Base-by-base conservation (phyloP, 2,797 vertebrate genomes). In the Peromyscus nudipes region DNA sequence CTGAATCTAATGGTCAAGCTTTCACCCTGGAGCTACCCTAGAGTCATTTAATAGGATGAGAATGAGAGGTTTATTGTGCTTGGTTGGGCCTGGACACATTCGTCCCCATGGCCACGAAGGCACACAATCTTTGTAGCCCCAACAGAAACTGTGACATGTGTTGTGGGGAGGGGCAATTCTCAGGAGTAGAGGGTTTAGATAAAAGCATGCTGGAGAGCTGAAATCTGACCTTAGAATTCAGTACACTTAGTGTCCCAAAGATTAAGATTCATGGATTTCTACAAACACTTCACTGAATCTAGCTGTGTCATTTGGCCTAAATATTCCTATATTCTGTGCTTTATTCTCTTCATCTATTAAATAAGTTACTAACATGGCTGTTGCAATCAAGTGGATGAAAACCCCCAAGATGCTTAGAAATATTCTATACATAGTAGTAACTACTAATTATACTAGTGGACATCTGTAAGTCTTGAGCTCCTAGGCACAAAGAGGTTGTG, bases 361-460 rank as follows among this genome's bases (percentile, higher is more conserved):
- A 43, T 13, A 57, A 73, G 25, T 29, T 10, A 37, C 17, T 12
- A 11, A 57, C 10, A 40, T 40, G 65, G 9, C 67, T 55, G 16
- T 73, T 73, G 14, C 29, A 57, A 73, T 40, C 69, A 88, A 40
- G 55, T 88, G 17, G 67, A 73, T 73, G n/a, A 57, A 27, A 57
- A 73, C n/a, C 12, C 17, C 49, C 49, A 87, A 57, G 52, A 88
- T 57, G 25, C n/a, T 88, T 77, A 71, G 64, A 93, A 83, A 85
- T 92, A 25, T 13, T 92, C 52, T 89, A 3, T 57, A 67, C 25
- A 69, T 65, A 31, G 55, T 27, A 71, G 29, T 29, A 62, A 76
- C 85, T 91, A 86, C 49, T 93, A 83, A 76, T 65, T 95, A 88
- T 77, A 40, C 52, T 55, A 92, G 79, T 90, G 19, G 19, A 25